Base-by-base conservation (phyloP, 2,888 invertebrate species). In the Crossocerus cetratus region DNA sequence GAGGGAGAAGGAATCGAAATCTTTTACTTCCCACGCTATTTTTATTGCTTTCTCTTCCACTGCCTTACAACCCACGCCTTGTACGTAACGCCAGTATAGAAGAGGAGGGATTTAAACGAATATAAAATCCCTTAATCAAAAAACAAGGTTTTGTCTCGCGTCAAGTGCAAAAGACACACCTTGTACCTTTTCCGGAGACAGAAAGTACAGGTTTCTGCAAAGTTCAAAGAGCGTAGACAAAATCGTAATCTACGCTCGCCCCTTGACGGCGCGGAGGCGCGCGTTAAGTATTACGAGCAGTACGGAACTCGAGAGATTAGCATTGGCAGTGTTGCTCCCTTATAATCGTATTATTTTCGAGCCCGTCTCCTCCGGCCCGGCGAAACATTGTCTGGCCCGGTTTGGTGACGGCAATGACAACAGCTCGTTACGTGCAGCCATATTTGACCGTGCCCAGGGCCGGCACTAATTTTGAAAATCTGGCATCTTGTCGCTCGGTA, bases 401-500 rank as follows among this genome's bases (percentile, higher is more conserved):
- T 32, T 74, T 65, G 74, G 72, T 67, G 73, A 74, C 78, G 62
- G 78, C 65, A 77, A 75, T 65, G 77, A 72, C 76, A 76, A 72
- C 77, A 74, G 72, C 77, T 80, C 75, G 77, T 81, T 80, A 82
- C 61, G 66, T 67, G 70, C 49, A 61, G 76, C 71, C 69, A 68
- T 70, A 72, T 63, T 78, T 70, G 67, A 63, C 67, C 54, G 66
- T 66, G 72, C 69, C 63, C 67, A 55, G 68, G 21, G 59, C 59
- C 22, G 70, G 32, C 64, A 64, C 66, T 71, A 69, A 69, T 72
- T 80, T 74, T 64, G 57, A 71, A 80, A 72, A 68, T 70, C 74
- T 59, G 61, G 59, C 21, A 66, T 72, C 74, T 72, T 62, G 72
- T 60, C 71, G 59, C 32, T 32, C 32, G 32, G 5, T 62, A 62